These are phyloP conservation scores for Trissolcus brochymenae DNA, from an alignment of 2,888 invertebrate species.

Conservation along the genomic window DNA sequence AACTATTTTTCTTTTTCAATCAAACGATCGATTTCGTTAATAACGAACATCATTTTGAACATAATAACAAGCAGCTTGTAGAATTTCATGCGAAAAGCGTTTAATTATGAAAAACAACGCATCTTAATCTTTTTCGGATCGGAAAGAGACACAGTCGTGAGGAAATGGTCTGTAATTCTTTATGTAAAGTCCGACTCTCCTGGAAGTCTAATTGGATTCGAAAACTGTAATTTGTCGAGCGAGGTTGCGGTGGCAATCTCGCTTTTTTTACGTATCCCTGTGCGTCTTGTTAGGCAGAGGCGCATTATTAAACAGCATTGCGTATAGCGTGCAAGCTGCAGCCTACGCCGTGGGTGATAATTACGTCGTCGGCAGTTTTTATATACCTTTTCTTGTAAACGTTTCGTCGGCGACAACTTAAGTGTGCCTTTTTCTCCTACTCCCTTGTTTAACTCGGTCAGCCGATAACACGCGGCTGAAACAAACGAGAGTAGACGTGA, in stretches of 20 bases:
- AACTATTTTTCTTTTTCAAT: no score
- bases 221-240: conserved; percentile 60
- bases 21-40: no score
- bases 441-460: conserved; percentile 35
- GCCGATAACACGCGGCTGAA: conserved; percentile 39
- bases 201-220: conserved; percentile 35
- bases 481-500: conserved; percentile 34
- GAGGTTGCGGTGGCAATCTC: conserved; percentile 42
- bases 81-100: conserved; percentile 4
- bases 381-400: conserved; percentile 46
- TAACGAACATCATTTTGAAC: no score
- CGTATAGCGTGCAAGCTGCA: conserved; percentile 48
- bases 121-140: background rate
- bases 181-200: conserved; percentile 59
- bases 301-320: conserved; percentile 42
- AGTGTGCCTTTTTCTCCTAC: conserved; percentile 42
- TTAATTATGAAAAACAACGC: conserved; percentile 2
- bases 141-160: background rate
- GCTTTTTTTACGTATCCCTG: conserved; percentile 37
- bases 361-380: conserved; percentile 56
- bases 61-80: no score
- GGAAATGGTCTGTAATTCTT: conserved; percentile 63
- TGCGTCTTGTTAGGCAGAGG: conserved; percentile 32
- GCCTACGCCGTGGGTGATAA: conserved; percentile 54
- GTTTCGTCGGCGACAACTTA: conserved; percentile 52